phyloP scores from a whole-genome alignment of 2,113 vertebrate genomes.

The Neogobius melanostomus region DNA sequence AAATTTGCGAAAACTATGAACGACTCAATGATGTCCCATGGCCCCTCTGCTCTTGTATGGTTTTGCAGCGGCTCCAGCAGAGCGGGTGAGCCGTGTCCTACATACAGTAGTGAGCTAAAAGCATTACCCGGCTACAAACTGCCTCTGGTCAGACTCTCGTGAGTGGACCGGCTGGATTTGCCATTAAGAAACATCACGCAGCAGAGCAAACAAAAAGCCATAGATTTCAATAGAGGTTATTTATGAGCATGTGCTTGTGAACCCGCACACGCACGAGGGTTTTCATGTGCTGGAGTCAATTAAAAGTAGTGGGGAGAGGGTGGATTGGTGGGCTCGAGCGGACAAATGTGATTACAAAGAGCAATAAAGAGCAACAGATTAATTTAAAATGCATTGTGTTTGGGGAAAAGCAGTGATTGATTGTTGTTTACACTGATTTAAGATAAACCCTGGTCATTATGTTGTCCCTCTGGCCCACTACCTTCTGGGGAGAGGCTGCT shows the following conservation, averaged over 20 bases:
- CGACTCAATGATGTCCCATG: not conserved
- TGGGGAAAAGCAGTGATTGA: not conserved
- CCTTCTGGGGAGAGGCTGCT: too few relatives aligned
- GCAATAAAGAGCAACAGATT: not conserved
- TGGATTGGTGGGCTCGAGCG: not conserved
- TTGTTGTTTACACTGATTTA: not conserved
- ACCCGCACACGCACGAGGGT: slow-evolving; percentile 2
- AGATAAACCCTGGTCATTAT: not conserved
- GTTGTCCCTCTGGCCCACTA: too few relatives aligned
- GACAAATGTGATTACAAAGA: not conserved
- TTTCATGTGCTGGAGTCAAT: slow-evolving; percentile 10
- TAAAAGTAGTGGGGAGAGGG: not conserved
- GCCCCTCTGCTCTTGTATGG: slow-evolving; percentile 44
- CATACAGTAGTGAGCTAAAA: slow-evolving; percentile 58
- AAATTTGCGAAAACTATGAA: too few relatives aligned
- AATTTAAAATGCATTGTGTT: too few relatives aligned
- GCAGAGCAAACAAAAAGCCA: slow-evolving; percentile 55
- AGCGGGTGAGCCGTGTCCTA: slow-evolving; percentile 39
- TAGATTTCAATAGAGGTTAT: slow-evolving; percentile 53
- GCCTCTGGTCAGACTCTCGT: slow-evolving; percentile 59
- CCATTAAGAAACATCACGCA: slow-evolving; percentile 54
- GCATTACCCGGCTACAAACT: slow-evolving; percentile 45
- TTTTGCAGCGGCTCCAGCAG: slow-evolving; percentile 4
- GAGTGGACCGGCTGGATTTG: slow-evolving; percentile 47
- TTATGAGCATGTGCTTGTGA: not conserved